Evolutionary conservation across 2,888 invertebrate species (phyloP), one percentile per base, ranked within the genome.

Genomic region (Dryococelus australis): DNA sequence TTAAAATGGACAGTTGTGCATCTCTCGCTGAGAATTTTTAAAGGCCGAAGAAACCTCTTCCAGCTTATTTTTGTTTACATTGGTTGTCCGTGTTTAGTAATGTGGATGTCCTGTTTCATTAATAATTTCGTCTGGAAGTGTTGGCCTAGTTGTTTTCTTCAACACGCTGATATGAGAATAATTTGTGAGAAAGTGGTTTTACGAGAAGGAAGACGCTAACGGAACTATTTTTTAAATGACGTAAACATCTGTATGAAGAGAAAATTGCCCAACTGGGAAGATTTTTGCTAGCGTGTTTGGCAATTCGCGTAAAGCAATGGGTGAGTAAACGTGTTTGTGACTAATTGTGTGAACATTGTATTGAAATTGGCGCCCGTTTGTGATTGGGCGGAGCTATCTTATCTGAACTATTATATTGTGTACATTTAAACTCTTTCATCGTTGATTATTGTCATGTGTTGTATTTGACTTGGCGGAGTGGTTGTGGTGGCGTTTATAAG

Each of bases 381-480:
- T 65, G 12, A 65, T 65, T 65, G 65, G 65, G 65, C 65, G 65
- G 65, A 65, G 65, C 24, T 65, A 65, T 65, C 65, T 65, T 65
- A 65, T 65, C 65, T 65, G 65, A 65, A 24, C 65, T n/a, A 51
- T 16, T n/a, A 51, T 16, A 8, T 16, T 5, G 16, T 47, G 47
- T 47, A 47, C 47, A 65, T n/a, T 65, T 65, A n/a, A 65, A 65
- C 65, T 16, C 65, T 3, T 10, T 24, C 20, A 24, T 65, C 65
- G 65, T 65, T 65, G 65, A 24, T 65, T 65, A 65, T 24, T 65
- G 16, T 65, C 65, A 65, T 10, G 1, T 65, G 65, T 65, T 65
- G n/a, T 65, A 20, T 65, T 65, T 65, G 65, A 20, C 65, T 24
- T 65, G 65, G 65, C 65, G 65, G 20, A 16, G 65, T 65, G 13